Evolutionary conservation across 2,888 invertebrate species (phyloP), one percentile per base, ranked within the genome.

Genomic region (Halictus quadricinctus): DNA sequence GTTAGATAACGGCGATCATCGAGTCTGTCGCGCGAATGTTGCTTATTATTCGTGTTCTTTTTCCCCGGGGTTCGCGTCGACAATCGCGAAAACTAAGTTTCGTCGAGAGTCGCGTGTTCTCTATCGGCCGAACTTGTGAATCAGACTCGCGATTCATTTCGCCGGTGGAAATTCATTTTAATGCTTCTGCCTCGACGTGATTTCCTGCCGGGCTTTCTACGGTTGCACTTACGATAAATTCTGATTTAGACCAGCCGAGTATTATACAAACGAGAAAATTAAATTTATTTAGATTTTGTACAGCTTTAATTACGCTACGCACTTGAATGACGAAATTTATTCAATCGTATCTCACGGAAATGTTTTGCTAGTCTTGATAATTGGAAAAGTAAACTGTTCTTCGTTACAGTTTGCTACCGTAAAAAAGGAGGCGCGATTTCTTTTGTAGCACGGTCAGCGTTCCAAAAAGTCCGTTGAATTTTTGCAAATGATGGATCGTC

Each of bases 1-100:
- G 69, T 12, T 29, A 25, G 43, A 81, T 84, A 84, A 50, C 69
- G 13, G 18, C 58, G 58, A 77, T 83, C 73, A 60, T 60, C 75
- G 73, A 10, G 43, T 48, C 36, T 82, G 73, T 83, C 77, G 29
- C 58, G 72, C 12, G 15, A 73, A 58, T 54, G 66, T 54, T 70
- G 54, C 54, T 36, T 46, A 21, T 64, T 29, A 60, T 25, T 60
- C 60, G 15, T 29, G 12, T 60, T 25, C 25, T 58, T 79, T 48
- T 69, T 69, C 73, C 46, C 43, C 12, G n/a, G 21, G 70, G 72
- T 36, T 81, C 36, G 50, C 46, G 50, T 29, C 41, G 43, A 64
- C 60, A 72, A 36, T 25, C 12, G 7, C 7, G 29, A n/a, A 66
- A 66, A 29, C 10, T 21, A 29, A 15, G n/a, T 64, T 64, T 21